Evolutionary conservation across 2,888 invertebrate species (phyloP).

Genomic region (Xylophagus ater): DNA sequence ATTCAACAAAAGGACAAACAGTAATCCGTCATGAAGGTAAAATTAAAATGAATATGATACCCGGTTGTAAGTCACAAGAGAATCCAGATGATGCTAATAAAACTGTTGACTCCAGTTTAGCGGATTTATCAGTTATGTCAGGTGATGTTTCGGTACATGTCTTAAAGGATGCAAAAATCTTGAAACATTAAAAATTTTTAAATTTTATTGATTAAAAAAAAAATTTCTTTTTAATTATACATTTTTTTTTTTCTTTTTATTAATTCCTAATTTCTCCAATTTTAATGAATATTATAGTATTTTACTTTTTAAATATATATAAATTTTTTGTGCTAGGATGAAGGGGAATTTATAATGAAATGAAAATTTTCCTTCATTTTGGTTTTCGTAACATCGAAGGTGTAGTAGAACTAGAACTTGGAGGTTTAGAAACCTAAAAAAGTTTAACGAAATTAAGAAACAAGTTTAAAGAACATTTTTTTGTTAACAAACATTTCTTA

Average conservation of each 20-base stretch:
- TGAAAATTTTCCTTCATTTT: too few species aligned
- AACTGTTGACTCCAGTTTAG: conserved; percentile 29
- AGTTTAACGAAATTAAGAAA: neutral
- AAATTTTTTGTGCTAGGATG: too few species aligned
- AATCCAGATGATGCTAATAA: conserved; percentile 11
- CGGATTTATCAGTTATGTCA: conserved; percentile 34
- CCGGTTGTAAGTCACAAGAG: conserved; percentile 9
- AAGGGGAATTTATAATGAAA: too few species aligned
- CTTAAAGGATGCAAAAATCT: conserved; percentile 36
- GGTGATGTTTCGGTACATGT: conserved; percentile 39
- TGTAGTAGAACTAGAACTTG: conserved; percentile 34
- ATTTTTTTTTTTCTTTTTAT: too few species aligned
- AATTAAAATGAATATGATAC: conserved; percentile 23
- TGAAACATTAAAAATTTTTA: too few species aligned
- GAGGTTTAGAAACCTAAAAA: conserved; percentile 32
- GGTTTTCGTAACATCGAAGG: conserved; percentile 29
- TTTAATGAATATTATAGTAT: too few species aligned
- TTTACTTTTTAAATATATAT: too few species aligned
- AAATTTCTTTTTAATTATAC: too few species aligned
- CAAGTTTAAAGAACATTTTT: neutral
- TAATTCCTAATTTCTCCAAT: too few species aligned
- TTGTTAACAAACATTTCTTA: too few species aligned
- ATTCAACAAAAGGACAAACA: conserved; percentile 28
- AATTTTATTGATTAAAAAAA: too few species aligned
- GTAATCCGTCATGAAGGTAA: conserved; percentile 37